Base-by-base conservation (phyloP, 2,113 vertebrate species). In the Fukomys damarensis region DNA sequence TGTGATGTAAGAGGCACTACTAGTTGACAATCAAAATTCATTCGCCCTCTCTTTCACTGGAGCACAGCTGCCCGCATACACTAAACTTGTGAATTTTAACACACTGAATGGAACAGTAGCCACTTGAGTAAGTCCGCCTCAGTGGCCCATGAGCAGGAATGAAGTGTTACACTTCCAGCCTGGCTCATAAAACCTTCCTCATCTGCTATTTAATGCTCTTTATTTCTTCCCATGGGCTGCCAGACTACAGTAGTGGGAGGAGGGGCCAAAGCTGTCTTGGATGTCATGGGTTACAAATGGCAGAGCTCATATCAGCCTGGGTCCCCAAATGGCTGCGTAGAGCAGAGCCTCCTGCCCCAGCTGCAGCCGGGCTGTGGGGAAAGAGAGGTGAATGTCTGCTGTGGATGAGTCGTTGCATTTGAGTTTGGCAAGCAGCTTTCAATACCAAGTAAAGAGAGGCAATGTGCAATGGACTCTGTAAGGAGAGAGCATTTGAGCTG, bases 1-100 rank as follows among this genome's bases (percentile, higher is more conserved):
- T 85, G n/a, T 41, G 11, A 17, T 52, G 0, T 26, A 41, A 10
- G 8, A 94, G 65, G 38, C 11, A 46, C 24, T 66, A 56, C 20
- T 72, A 46, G 63, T 9, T 92, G 17, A 43, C 56, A 54, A 63
- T 56, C 8, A 58, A 46, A 76, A 11, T 86, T 76, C 17, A 56
- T 65, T 89, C 59, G 77, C 4, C 22, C 22, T 7, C 63, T 93
- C 32, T 77, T 87, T 70, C 32, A 61, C 16, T 20, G 20, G 22
- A 65, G 61, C 19, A 28, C 61, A 35, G 13, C 17, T 86, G 9
- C 59, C 32, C n/a, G 94, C 24, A 5, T 43, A n/a, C 16, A 77
- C 17, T 81, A n/a, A 91, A 59, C 54, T 93, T 90, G 32, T 87
- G 43, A 58, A 86, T 90, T 70, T 86, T 38, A 63, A 80, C n/a